Evolutionary conservation across 2,888 invertebrate species (phyloP), one percentile per base, ranked within the genome.

Genomic region (Rhagonycha lutea): DNA sequence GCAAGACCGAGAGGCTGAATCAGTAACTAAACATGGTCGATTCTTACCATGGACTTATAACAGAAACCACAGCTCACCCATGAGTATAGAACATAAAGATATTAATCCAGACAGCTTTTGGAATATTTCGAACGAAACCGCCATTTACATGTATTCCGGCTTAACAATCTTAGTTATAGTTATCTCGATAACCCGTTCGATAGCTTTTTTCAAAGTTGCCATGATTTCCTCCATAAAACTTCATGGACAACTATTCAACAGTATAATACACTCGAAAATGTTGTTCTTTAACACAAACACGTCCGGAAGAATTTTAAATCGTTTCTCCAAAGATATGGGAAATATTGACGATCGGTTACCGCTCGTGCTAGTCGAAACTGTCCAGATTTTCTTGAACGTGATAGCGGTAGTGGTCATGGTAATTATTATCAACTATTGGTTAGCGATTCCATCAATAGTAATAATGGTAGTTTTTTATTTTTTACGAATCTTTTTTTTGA

Each of bases 271-370:
- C 79, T 92, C 95, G 0, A 93, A 93, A 0, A 94, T 96, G 91
- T 87, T 92, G n/a, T 98, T 98, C 89, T 98, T 97, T 85, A 95
- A 97, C 82, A 91, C 89, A 0, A 97, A 97, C 88, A 94, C 96
- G 0, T 92, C 94, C 75, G 95, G 95, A 90, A 87, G 86, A 74
- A 92, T 95, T 80, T 86, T 95, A 47, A 95, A 95, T 86, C 88
- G 95, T 68, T 95, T 95, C 85, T 92, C 94, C 0, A 94, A 94
- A 85, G 95, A 95, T 83, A 90, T 93, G 83, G 94, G 91, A 0
- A 88, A 90, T 0, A 90, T 92, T 82, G 92, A 92, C 83, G 92
- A 91, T 79, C 80, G 89, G 5, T 82, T 92, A 11, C 91, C 92
- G 0, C 87, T 85, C 75, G 87, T 88, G 3, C 87, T 91, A 82